Base-by-base conservation (phyloP, 2,113 vertebrate species). In the Mormyrus lacerda region DNA sequence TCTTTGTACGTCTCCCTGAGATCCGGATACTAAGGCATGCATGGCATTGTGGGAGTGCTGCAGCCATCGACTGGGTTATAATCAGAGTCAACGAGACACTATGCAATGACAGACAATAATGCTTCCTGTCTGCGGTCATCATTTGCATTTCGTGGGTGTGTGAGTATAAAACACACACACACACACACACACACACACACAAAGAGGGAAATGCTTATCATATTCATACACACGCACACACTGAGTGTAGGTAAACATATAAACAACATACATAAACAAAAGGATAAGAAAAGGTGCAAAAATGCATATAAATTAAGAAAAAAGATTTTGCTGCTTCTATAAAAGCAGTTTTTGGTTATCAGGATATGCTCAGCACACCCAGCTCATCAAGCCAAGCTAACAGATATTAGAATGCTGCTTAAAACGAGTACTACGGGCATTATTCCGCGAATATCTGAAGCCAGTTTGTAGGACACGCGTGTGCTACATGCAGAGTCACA, bases 291-390 rank as follows among this genome's bases (percentile, higher is more conserved):
- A 47, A 93, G 24, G 86, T 87, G 85, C 85, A 93, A 84, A 92
- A 58, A 90, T 76, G 86, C 27, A 51, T 90, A 95, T 94, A 94
- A 95, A 93, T 95, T 91, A 95, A 55, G 79, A 89, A n/a, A n/a
- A n/a, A n/a, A n/a, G 85, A 91, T 91, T 91, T 91, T 69, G 88
- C 91, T 21, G 89, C 91, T 93, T 89, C 58, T 87, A 48, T 73
- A 53, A 79, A 79, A 93, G 91, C 92, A 90, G 79, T 85, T 48
- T 84, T 88, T 5, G 27, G 91, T 85, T 76, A 89, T 90, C 58
- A 79, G 94, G 94, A 95, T 92, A 90, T 92, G 95, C 89, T 95
- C 96, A 95, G 94, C 95, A 95, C 92, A 94, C 93, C 94, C 92
- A 17, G 13, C 82, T 89, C 27, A 69, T 89, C 91, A 91, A 48